Base-by-base conservation (phyloP, 2,888 invertebrate genomes). In the Hypomecis punctinalis region DNA sequence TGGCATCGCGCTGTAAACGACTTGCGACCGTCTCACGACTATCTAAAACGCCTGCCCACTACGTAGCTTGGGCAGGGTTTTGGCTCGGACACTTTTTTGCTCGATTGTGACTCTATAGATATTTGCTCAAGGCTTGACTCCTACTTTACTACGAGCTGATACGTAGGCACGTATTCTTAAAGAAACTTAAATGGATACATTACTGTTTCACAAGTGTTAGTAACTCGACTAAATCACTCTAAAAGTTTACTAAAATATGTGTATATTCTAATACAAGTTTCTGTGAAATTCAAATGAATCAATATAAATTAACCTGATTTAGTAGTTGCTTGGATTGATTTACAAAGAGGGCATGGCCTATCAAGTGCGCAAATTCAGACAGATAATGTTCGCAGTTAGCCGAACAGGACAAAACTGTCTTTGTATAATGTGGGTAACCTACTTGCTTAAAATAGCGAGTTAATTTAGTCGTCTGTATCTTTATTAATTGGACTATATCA, bases 381-480 rank as follows among this genome's bases (percentile, higher is more conserved):
- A 49, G 53, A 61, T 39, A 53, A 46, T 53, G 23, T 36, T 52
- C 46, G 35, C 53, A 58, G 39, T 53, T 53, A 39, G 10, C 6
- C 13, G 48, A 49, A 62, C 36, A 9, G 43, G 36, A 63, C 58
- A 63, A 36, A 57, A 48, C 58, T 39, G 58, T 58, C 63, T 58
- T 58, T 63, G 57, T 61, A 33, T 45, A 49, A 61, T 43, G 35
- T 60, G 35, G 40, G 53, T 61, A 47, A 36, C 53, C 40, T 36
- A 53, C 45, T 67, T 46, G 59, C 48, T 64, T 60, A 63, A 69
- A 59, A 54, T 54, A 54, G 35, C 54, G 11, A 43, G 42, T 8
- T 43, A 37, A 51, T 51, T 51, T 37, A 11, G n/a, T 36, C 11
- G n/a, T n/a, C 36, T n/a, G 49, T 49, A 36, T 49, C n/a, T 37